These are phyloP conservation scores for Triplophysa tibetana DNA, from an alignment of 2,113 vertebrate species.

Conservation along the genomic window DNA sequence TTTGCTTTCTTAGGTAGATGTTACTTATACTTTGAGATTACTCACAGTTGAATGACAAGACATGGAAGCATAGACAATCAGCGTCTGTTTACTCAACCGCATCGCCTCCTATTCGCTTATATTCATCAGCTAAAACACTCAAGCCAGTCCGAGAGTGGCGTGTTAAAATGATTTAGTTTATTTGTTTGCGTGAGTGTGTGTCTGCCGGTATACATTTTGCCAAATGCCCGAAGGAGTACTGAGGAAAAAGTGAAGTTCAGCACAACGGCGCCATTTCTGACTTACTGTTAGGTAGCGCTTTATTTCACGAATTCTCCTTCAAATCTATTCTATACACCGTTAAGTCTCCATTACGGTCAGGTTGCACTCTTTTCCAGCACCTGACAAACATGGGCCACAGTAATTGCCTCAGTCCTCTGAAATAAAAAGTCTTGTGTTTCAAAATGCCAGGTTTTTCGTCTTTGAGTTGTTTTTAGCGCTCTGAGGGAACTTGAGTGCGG, in stretches of 20 bases:
- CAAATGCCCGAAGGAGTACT: no score
- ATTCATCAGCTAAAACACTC: background rate
- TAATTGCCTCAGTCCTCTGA: background rate
- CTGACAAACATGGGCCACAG: background rate
- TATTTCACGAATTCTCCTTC: background rate
- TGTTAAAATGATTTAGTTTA: background rate
- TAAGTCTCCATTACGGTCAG: background rate
- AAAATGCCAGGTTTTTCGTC: background rate
- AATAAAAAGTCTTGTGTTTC: background rate
- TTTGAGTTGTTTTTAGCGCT: background rate
- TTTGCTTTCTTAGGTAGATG: background rate
- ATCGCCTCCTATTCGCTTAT: background rate
- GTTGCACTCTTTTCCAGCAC: background rate
- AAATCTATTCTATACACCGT: background rate
- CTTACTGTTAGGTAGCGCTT: background rate
- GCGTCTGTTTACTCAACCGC: background rate
- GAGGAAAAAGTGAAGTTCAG: no score
- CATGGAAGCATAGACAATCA: background rate
- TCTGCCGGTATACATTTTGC: background rate
- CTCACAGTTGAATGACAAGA: background rate
- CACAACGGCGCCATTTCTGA: background rate
- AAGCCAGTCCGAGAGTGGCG: background rate
- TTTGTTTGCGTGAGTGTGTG: background rate
- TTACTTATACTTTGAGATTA: background rate
- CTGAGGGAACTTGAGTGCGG: constrained; percentile 17